Evolutionary conservation across 2,888 invertebrate species (phyloP).

Genomic region (Archips crataeganus): DNA sequence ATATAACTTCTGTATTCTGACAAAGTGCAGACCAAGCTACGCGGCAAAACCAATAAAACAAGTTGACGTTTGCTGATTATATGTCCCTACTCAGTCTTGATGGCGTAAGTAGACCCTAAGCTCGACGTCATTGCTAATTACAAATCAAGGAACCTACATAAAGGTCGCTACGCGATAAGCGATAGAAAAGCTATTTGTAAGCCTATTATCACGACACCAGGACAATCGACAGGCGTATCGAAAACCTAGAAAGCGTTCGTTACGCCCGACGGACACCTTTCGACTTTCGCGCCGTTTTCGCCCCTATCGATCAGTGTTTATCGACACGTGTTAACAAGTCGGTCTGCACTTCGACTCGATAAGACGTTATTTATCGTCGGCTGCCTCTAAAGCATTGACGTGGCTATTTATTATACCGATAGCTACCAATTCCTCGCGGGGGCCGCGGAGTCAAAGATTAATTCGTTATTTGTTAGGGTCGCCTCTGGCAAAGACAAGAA

Average conservation of each 20-base stretch:
- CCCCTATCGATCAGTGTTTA: constrained; percentile 63
- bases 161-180: constrained; percentile 27
- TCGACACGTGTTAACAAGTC: constrained; percentile 73
- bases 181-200: constrained; percentile 53
- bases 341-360: constrained; percentile 59
- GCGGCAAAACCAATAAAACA: constrained; percentile 14
- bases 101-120: constrained; percentile 19
- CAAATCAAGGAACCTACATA: constrained; percentile 35
- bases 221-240: constrained; percentile 42
- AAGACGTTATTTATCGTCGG: constrained; percentile 61
- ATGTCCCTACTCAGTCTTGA: constrained; percentile 18
- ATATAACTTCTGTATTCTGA: not conserved
- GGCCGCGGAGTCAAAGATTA: constrained; percentile 43
- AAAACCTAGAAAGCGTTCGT: constrained; percentile 44
- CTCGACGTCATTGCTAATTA: constrained; percentile 30
- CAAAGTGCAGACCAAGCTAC: not conserved
- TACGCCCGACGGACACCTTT: constrained; percentile 42
- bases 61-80: constrained; percentile 16
- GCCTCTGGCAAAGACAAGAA: constrained; percentile 12
- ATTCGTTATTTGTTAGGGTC: constrained; percentile 41
- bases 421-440: constrained; percentile 41
- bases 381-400: constrained; percentile 48
- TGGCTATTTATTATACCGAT: constrained; percentile 51
- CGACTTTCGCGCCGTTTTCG: constrained; percentile 46
- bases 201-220: constrained; percentile 51